Conservation (phyloP, 2,888 invertebrate species). For the Epinotia bilunana region DNA sequence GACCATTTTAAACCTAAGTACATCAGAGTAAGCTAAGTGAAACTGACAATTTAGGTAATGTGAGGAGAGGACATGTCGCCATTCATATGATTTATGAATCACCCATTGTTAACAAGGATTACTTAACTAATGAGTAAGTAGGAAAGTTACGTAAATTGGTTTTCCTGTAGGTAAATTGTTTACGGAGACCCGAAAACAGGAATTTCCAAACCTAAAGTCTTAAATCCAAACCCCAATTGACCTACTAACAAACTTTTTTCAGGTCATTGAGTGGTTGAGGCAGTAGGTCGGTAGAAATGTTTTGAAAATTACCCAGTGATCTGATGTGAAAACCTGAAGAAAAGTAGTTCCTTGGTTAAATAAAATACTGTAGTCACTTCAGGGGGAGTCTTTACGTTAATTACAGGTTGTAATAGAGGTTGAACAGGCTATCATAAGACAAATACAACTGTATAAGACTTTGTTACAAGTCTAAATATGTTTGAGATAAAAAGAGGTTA, state of each 20-base stretch:
- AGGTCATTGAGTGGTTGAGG: background rate
- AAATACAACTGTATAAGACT: no score
- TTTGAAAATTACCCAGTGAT: background rate
- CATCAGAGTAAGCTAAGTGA: constrained; percentile 5
- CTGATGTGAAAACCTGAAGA: background rate
- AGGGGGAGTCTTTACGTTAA: no score
- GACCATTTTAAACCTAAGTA: background rate
- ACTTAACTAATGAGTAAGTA: constrained; percentile 32
- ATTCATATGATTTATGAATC: constrained; percentile 30
- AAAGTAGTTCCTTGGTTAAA: background rate
- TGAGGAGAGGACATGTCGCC: constrained; percentile 29
- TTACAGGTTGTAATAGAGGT: no score
- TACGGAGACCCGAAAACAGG: background rate
- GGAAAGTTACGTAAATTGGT: constrained; percentile 25
- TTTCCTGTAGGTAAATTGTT: no score
- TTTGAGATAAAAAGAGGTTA: no score
- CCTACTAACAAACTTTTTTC: background rate
- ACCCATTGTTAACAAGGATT: constrained; percentile 37
- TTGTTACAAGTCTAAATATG: no score
- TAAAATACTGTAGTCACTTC: background rate
- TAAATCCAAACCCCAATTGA: background rate
- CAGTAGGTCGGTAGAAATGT: background rate
- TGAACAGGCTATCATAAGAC: no score
- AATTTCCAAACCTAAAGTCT: background rate
- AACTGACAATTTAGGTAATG: constrained; percentile 29